A percentile compares a stretch with the other conserved stretches of the same genome.
Evolutionary conservation across 2,888 invertebrate genomes (phyloP).

Genomic region (Pollenia angustigena): DNA sequence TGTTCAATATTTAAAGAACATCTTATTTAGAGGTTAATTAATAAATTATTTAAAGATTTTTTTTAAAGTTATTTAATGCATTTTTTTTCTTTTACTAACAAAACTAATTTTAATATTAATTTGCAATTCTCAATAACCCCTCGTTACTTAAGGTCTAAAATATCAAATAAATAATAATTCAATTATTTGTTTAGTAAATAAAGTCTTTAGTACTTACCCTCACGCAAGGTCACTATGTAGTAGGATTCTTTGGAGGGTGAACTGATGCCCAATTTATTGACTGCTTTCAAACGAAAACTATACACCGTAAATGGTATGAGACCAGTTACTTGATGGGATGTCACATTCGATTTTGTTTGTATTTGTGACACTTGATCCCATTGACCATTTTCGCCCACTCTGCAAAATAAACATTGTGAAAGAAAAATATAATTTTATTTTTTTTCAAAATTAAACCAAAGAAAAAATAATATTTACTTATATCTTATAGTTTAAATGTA

Average conservation of each 20-base stretch:
- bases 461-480: slow-evolving; percentile 68
- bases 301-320: slow-evolving; percentile 91
- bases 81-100: not conserved
- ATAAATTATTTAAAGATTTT: slow-evolving; percentile 4
- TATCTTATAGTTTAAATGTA: slow-evolving; percentile 60
- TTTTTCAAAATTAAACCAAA: slow-evolving; percentile 11
- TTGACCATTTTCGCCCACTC: slow-evolving; percentile 88
- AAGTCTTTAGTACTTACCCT: slow-evolving; percentile 85
- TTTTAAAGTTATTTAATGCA: slow-evolving; percentile 9
- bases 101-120: not conserved
- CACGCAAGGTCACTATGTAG: slow-evolving; percentile 90
- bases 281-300: slow-evolving; percentile 89
- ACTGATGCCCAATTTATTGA: slow-evolving; percentile 89
- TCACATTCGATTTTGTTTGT: slow-evolving; percentile 87
- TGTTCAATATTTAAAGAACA: not conserved
- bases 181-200: not conserved
- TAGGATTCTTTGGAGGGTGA: slow-evolving; percentile 89
- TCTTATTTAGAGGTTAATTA: not conserved
- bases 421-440: not conserved
- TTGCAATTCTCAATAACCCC: not conserved
- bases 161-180: too few relatives aligned
- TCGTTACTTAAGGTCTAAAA: not conserved
- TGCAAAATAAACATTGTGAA: slow-evolving; percentile 79
- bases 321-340: slow-evolving; percentile 87
- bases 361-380: slow-evolving; percentile 88